Conservation (phyloP, 2,113 vertebrate species). For the Sapajus apella region DNA sequence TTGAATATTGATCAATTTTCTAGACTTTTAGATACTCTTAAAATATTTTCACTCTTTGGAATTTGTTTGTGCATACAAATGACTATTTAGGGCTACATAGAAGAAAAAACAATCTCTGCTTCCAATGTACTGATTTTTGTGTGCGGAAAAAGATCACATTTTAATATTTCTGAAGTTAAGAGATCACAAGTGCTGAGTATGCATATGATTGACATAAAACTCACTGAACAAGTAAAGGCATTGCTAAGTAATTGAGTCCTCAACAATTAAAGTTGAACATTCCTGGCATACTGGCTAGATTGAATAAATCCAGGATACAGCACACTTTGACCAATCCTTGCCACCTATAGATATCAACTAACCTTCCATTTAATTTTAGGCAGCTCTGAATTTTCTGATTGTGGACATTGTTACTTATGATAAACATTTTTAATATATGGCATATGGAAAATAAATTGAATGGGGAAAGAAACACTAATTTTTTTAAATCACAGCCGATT, state of each 20-base stretch:
- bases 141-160: neutral
- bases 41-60: neutral
- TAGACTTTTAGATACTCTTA: neutral
- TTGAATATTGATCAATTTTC: neutral
- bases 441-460: neutral
- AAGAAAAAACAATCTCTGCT: neutral
- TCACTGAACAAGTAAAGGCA: neutral
- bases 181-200: neutral
- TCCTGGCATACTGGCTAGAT: neutral
- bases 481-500: neutral
- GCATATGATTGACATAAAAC: neutral
- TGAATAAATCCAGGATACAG: neutral
- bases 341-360: neutral
- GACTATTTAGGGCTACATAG: neutral
- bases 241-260: neutral
- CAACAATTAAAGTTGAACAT: neutral
- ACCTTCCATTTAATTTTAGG: neutral
- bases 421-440: neutral
- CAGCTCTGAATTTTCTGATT: neutral
- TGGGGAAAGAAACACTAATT: neutral
- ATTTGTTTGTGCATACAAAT: neutral
- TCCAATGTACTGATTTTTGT: neutral
- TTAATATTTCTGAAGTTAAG: neutral
- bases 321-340: neutral
- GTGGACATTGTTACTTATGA: neutral